These are phyloP conservation scores for Chondrosia reniformis DNA, from an alignment of 37 sponge, comb jelly and placozoan genomes.

Conservation along the genomic window DNA sequence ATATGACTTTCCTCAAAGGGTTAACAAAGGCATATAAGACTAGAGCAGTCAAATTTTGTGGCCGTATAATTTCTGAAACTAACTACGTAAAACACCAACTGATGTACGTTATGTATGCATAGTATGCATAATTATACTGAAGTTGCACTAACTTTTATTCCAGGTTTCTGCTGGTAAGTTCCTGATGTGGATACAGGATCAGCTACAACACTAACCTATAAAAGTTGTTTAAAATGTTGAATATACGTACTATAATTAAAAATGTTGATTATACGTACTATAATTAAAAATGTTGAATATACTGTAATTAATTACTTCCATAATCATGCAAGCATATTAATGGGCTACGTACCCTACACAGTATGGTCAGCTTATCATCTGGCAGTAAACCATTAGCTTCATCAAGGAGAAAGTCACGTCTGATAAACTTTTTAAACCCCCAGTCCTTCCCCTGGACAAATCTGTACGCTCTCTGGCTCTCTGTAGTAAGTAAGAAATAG, in stretches of 20 bases:
- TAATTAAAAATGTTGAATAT: not conserved
- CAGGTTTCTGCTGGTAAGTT: no score
- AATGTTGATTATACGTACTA: not conserved
- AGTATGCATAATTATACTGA: no score
- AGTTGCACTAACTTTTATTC: no score
- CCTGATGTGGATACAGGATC: constrained; percentile 60
- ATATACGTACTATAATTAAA: not conserved
- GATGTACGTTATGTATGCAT: no score
- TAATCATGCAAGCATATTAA: no score
- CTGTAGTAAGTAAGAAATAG: constrained; percentile 32
- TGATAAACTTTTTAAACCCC: constrained; percentile 99
- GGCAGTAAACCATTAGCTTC: constrained; percentile 95
- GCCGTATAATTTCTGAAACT: no score
- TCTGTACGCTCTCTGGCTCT: constrained; percentile 95
- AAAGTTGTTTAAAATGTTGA: not conserved
- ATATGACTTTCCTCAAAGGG: no score
- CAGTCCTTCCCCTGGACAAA: constrained; percentile 99
- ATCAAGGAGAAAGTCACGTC: constrained; percentile 96
- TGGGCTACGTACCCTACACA: constrained; percentile 77
- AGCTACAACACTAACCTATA: constrained; percentile 80
- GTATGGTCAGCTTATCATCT: constrained; percentile 91
- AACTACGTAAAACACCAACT: no score
- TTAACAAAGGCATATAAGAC: no score
- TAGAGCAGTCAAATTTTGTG: no score
- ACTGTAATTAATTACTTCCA: not conserved